Conservation (phyloP, 2,888 invertebrate genomes). For the Eristalinus sepulchralis region DNA sequence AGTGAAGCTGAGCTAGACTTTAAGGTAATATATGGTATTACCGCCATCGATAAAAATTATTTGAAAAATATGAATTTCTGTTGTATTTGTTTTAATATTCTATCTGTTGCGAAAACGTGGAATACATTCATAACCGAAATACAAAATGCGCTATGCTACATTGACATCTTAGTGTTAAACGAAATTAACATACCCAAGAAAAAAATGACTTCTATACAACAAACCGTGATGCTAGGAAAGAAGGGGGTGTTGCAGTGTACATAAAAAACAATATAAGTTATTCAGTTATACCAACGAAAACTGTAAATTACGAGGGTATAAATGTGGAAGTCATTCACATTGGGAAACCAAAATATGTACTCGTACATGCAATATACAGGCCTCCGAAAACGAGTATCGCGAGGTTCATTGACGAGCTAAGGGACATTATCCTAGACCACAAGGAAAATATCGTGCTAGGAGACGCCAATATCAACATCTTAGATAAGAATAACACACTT, state of each 20-base stretch:
- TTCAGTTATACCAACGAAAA: slow-evolving; percentile 6
- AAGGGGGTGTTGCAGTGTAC: slow-evolving; percentile 22
- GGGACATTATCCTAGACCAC: not conserved
- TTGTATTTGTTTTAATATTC: slow-evolving; percentile 26
- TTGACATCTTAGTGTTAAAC: not conserved
- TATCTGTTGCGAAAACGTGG: slow-evolving; percentile 20
- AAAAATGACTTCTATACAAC: slow-evolving; percentile 9
- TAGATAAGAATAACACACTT: slow-evolving; percentile 8
- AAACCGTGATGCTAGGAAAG: slow-evolving; percentile 18
- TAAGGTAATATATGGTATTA: slow-evolving; percentile 17
- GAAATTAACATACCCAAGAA: slow-evolving; percentile 23
- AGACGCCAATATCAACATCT: slow-evolving; percentile 13
- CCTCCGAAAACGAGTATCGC: not conserved
- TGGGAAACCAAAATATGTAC: slow-evolving; percentile 9
- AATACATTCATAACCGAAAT: slow-evolving; percentile 4
- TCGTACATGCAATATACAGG: slow-evolving; percentile 41
- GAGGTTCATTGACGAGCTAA: slow-evolving; percentile 32
- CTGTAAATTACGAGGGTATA: slow-evolving; percentile 33
- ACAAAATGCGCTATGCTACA: not conserved
- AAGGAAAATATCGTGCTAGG: slow-evolving; percentile 29
- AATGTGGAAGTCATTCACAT: slow-evolving; percentile 17
- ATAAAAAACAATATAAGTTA: slow-evolving; percentile 31
- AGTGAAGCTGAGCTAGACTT: slow-evolving; percentile 23
- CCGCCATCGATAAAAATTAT: slow-evolving; percentile 8
- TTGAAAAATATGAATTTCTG: slow-evolving; percentile 8